Conservation (phyloP, 2,113 vertebrate genomes). For the Ctenodactylus gundi region DNA sequence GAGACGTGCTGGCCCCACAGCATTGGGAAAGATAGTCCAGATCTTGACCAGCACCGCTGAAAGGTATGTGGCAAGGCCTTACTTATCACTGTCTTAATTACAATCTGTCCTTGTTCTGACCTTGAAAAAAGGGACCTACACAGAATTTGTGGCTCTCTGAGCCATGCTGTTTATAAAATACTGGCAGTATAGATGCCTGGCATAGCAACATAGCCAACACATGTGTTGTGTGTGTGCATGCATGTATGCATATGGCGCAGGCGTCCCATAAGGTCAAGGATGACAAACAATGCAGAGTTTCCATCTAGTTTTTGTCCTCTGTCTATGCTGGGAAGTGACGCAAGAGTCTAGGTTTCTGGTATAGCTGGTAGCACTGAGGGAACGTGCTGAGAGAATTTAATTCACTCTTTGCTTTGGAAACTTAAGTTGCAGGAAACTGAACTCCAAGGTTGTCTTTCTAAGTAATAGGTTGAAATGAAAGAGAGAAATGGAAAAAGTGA, state of each 20-base stretch:
- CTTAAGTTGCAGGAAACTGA: neutral
- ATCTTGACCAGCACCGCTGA: neutral
- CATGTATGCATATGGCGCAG: neutral
- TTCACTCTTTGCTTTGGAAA: neutral
- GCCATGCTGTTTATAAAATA: neutral
- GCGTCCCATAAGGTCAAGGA: neutral
- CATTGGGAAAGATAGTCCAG: neutral
- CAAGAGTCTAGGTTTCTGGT: neutral
- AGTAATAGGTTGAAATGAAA: neutral
- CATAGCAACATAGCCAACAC: neutral
- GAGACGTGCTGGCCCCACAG: rapidly evolving
- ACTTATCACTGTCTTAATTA: neutral
- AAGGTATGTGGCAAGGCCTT: neutral
- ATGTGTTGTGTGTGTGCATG: neutral
- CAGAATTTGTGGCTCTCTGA: neutral
- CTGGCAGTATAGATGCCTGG: neutral
- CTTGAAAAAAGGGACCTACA: neutral
- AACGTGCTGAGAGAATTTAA: neutral
- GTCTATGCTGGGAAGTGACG: neutral
- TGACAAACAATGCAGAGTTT: no score
- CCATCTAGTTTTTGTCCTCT: neutral
- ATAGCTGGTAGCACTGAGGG: neutral
- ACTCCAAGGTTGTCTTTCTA: neutral
- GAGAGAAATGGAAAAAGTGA: neutral
- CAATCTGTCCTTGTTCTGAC: neutral